phyloP scores from a whole-genome alignment of 2,888 invertebrate species.

The Loripinus fragilis region DNA sequence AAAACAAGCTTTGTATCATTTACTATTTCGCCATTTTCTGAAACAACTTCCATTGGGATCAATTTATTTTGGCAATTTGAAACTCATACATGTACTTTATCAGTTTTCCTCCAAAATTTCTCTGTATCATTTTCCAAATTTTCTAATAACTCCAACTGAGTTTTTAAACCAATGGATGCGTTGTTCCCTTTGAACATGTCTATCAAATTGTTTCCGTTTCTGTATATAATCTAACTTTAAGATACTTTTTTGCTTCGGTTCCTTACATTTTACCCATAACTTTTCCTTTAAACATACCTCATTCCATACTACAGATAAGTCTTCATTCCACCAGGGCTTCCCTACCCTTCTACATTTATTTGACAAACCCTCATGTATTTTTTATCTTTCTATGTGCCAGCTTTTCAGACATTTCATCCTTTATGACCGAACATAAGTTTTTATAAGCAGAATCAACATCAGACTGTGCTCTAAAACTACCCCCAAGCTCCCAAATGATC shows the following conservation, averaged over 20 bases:
- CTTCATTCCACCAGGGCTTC: slow-evolving; percentile 16
- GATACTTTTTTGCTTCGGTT: background rate
- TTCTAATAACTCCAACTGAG: background rate
- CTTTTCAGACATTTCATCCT: background rate
- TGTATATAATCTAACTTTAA: background rate
- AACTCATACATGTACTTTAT: slow-evolving; percentile 7
- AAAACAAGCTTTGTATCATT: background rate
- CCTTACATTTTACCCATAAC: background rate
- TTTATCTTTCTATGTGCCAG: background rate
- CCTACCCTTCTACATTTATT: slow-evolving; percentile 8
- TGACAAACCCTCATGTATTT: background rate
- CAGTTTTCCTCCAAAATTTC: slow-evolving; percentile 9
- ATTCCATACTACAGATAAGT: background rate
- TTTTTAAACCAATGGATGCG: slow-evolving; percentile 12
- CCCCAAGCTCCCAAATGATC: slow-evolving; percentile 18
- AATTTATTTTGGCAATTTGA: background rate
- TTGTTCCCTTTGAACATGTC: background rate
- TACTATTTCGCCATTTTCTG: background rate
- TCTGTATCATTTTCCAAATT: slow-evolving; percentile 4
- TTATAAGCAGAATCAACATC: slow-evolving; percentile 7
- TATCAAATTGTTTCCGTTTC: slow-evolving; percentile 17
- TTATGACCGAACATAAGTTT: background rate
- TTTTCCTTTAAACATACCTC: background rate
- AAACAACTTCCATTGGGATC: slow-evolving; percentile 3
- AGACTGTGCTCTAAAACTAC: slow-evolving; percentile 16